Percentiles rank a stretch among this genome's conserved stretches.
Conservation (phyloP, 2,113 vertebrate genomes). For the Podiceps cristatus region DNA sequence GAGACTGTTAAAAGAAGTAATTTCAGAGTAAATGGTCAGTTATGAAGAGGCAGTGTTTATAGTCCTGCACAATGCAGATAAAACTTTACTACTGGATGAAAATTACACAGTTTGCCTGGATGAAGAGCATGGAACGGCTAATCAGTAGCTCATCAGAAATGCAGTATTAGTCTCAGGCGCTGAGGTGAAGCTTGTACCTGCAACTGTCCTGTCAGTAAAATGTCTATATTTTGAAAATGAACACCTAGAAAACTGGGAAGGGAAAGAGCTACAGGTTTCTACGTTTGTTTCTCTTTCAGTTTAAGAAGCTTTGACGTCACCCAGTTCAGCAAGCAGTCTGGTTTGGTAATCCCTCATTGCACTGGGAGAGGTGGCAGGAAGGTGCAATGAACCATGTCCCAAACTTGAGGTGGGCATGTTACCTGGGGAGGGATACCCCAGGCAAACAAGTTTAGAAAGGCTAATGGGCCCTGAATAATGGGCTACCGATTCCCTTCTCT, state of each 20-base stretch:
- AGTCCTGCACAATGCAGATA: neutral
- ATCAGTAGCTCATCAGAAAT: neutral
- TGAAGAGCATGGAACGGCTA: neutral
- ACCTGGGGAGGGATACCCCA: neutral
- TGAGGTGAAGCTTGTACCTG: neutral
- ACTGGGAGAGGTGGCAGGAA: neutral
- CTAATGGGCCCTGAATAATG: too few relatives aligned
- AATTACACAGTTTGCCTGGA: neutral
- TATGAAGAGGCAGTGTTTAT: neutral
- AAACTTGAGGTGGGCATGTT: too few relatives aligned
- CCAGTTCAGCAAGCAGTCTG: neutral
- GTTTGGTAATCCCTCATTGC: neutral
- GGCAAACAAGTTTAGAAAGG: neutral
- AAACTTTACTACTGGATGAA: neutral
- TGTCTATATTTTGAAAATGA: neutral
- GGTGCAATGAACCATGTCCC: neutral
- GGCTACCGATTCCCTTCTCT: fast-evolving
- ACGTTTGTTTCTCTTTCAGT: neutral
- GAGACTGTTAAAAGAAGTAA: neutral
- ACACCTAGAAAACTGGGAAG: neutral
- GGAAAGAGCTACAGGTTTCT: neutral
- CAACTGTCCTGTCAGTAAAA: neutral
- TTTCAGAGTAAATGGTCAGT: neutral
- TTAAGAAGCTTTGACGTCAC: neutral
- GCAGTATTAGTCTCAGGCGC: neutral